Base-by-base conservation (phyloP, 2,113 vertebrate genomes). In the Actenoides hombroni region DNA sequence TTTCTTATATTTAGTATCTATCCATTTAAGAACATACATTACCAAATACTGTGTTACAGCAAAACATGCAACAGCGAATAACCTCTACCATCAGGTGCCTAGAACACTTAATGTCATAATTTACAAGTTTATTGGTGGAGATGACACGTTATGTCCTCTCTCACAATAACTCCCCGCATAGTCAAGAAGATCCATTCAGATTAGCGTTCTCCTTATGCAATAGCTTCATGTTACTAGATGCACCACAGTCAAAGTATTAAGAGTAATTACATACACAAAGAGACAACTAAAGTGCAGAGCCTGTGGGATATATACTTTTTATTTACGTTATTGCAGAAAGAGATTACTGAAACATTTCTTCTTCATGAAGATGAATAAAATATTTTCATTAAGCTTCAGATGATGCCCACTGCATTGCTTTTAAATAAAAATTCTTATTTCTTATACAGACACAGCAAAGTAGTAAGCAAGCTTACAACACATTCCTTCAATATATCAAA, bases 341-440 rank as follows among this genome's bases (percentile, higher is more conserved):
- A 92, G 78, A 94, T 87, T 94, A 97, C 92, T 75, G 61, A 95
- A 83, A 91, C 28, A 70, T 74, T 95, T 96, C 87, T 94, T 90
- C 90, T 93, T 77, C 92, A 90, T 87, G 77, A 92, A 95, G 70
- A 92, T 71, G 84, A 90, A 73, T 70, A 93, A 97, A 93, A 61
- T 92, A 84, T 68, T 97, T 85, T 93, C 88, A 83, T 95, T 94
- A 96, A 96, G 80, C 90, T 97, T 88, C 93, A 97, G 94, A 96
- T 88, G 92, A 73, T 97, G 86, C 71, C 94, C 80, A 97, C 89
- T 92, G 85, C 92, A 92, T 84, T 97, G 96, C 87, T 95, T 94
- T 97, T 97, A 98, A 98, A 97, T 98, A 97, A 97, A 97, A 97
- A 96, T 53, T 93, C 57, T 93, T 87, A 91, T 71, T 97, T 89